Conservation (phyloP, 2,113 vertebrate species). For the Vidua chalybeata region DNA sequence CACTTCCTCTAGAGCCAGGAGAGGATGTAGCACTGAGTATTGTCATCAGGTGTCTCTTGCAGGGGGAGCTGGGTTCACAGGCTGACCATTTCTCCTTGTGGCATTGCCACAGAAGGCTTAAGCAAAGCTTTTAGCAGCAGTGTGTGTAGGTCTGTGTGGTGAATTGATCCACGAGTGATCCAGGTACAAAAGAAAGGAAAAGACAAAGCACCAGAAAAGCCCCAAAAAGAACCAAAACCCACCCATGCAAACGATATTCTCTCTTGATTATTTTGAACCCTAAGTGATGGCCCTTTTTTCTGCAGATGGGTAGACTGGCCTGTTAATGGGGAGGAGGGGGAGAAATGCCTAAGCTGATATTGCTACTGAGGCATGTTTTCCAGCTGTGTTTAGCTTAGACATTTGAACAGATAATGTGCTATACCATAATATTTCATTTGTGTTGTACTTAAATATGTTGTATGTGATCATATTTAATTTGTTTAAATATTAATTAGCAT, state of each 20-base stretch:
- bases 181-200: neutral
- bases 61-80: neutral
- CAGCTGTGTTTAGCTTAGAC: neutral
- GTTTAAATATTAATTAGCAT: neutral
- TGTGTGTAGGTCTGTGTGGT: neutral
- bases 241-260: rapidly evolving
- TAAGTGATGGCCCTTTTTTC: neutral
- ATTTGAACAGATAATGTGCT: neutral
- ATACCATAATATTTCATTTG: neutral
- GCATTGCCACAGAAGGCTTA: neutral
- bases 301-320: neutral
- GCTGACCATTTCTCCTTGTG: neutral
- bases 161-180: neutral
- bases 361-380: neutral
- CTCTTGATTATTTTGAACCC: neutral
- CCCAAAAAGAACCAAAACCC: neutral
- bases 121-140: neutral
- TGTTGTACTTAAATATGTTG: neutral
- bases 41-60: neutral
- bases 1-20: neutral
- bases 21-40: neutral
- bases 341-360: neutral
- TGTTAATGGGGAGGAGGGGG: neutral
- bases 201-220: neutral
- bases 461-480: neutral